Evolutionary conservation across 1,140 invertebrate species (phyloP).

Genomic region (Acyrthosiphon pisum): DNA sequence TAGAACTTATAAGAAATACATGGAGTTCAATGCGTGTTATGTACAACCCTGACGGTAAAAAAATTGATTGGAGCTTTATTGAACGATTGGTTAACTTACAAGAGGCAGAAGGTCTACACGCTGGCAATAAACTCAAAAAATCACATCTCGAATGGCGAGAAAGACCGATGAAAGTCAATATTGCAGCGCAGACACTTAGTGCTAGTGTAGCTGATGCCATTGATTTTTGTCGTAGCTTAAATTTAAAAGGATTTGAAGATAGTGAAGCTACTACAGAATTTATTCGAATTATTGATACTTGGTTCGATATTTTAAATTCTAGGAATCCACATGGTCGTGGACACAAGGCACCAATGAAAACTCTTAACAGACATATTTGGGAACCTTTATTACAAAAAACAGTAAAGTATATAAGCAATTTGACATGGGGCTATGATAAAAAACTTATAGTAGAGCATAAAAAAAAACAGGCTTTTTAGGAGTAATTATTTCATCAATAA

Average conservation of each 20-base stretch:
- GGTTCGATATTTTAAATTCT: constrained; percentile 12
- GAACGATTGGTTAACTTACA: neutral
- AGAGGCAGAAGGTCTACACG: neutral
- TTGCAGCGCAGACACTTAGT: neutral
- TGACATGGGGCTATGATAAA: too few species aligned
- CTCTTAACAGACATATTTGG: too few species aligned
- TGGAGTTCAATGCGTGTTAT: neutral
- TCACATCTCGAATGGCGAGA: constrained; percentile 46
- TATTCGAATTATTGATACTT: neutral
- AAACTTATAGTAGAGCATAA: too few species aligned
- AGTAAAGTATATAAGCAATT: too few species aligned
- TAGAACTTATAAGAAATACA: neutral
- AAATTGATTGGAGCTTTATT: neutral
- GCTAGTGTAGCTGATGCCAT: neutral
- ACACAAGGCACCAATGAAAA: neutral
- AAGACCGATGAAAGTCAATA: constrained; percentile 56
- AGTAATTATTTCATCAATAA: too few species aligned
- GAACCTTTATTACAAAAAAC: too few species aligned
- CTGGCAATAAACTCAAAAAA: neutral
- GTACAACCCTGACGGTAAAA: neutral
- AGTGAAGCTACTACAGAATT: constrained; percentile 8
- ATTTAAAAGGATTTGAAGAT: neutral
- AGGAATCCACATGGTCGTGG: neutral
- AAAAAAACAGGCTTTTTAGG: too few species aligned
- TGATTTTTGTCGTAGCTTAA: neutral